Evolutionary conservation across 2,113 vertebrate species (phyloP).

Genomic region (Vidua macroura): DNA sequence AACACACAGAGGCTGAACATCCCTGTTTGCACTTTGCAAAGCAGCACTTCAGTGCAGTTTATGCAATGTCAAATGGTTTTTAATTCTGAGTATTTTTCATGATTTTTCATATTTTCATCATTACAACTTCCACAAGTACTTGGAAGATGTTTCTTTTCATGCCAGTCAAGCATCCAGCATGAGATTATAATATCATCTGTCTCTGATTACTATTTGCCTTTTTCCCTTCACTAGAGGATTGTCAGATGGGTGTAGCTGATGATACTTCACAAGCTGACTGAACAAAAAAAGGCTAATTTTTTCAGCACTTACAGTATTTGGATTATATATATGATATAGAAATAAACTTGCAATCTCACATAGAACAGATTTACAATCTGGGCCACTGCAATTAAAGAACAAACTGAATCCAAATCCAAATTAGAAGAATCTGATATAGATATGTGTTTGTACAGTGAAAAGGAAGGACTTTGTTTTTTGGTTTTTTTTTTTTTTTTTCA

Average conservation of each 20-base stretch:
- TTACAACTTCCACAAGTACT: background rate
- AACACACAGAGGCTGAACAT: background rate
- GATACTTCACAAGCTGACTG: background rate
- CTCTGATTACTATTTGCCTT: constrained; percentile 23
- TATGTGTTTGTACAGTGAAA: background rate
- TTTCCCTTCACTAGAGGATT: background rate
- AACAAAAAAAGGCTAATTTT: background rate
- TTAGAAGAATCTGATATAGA: background rate
- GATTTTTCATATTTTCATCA: constrained; percentile 9
- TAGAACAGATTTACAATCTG: background rate
- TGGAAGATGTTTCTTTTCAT: background rate
- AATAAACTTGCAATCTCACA: background rate
- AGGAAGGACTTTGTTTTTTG: background rate
- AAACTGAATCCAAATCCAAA: background rate
- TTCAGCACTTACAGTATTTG: background rate
- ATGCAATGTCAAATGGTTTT: background rate
- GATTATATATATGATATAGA: background rate
- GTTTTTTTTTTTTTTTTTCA: accelerated
- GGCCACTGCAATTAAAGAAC: background rate
- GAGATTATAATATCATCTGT: constrained; percentile 1
- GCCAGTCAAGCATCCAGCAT: background rate
- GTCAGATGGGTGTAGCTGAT: background rate
- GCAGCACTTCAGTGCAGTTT: background rate
- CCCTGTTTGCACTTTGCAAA: background rate
- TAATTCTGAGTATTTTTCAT: background rate